Percentiles rank a stretch among this genome's conserved stretches.
Evolutionary conservation across 2,888 invertebrate species (phyloP).

Genomic region (Drosophila nr. perissopoda): DNA sequence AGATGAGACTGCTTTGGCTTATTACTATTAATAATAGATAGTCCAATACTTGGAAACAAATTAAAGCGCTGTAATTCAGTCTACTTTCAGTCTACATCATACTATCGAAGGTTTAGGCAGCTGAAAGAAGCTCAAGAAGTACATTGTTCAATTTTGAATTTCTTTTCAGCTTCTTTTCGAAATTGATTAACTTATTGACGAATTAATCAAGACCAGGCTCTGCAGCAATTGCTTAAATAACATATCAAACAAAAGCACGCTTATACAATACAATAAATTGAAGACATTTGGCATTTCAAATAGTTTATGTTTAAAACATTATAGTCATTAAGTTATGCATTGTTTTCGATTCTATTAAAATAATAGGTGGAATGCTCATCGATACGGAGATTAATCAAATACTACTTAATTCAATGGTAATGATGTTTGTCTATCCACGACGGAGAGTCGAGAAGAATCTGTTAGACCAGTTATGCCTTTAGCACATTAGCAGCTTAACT

Average conservation of each 20-base stretch:
- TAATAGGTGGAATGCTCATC: background rate
- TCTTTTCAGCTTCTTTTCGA: background rate
- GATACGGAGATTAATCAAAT: background rate
- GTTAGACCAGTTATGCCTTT: background rate
- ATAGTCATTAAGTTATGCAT: background rate
- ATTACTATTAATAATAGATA: background rate
- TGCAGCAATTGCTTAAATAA: background rate
- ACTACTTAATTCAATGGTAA: too few relatives aligned
- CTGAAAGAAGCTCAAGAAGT: background rate
- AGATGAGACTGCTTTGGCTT: background rate
- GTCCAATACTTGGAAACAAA: background rate
- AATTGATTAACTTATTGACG: background rate
- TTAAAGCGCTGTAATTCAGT: background rate
- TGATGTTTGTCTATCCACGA: background rate
- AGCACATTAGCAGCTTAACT: background rate
- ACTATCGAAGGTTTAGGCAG: background rate
- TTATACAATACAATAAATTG: background rate
- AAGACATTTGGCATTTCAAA: background rate
- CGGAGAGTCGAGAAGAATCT: background rate
- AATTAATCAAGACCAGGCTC: background rate
- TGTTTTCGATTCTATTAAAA: background rate
- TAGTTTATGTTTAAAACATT: background rate
- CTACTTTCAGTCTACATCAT: background rate
- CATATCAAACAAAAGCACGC: too few relatives aligned
- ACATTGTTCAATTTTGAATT: background rate